Conservation (phyloP, 2,113 vertebrate genomes). For the Neotragus pygmaeus region DNA sequence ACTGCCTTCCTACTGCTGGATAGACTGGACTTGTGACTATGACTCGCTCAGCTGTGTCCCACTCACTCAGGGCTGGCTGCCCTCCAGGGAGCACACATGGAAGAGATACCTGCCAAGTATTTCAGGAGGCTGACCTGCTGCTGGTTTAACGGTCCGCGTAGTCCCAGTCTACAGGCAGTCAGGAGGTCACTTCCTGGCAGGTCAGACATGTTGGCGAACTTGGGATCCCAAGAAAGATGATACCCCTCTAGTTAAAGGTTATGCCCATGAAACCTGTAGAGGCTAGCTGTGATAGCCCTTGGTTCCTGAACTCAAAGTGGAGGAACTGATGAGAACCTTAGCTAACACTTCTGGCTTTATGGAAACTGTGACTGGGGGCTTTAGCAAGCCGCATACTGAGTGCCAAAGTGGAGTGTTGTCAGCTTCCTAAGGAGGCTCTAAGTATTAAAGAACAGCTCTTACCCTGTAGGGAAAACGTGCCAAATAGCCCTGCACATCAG, state of each 20-base stretch:
- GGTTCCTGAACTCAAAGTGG: neutral
- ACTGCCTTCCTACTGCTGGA: too few species aligned
- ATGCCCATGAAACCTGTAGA: neutral
- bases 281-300: neutral
- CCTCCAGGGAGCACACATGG: neutral
- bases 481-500: neutral
- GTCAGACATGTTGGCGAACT: neutral
- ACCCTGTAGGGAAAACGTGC: neutral
- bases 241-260: neutral
- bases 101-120: neutral
- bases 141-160: neutral
- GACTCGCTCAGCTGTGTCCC: fast-evolving
- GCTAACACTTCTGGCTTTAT: neutral
- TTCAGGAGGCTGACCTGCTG: neutral
- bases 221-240: neutral
- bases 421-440: neutral
- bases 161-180: neutral
- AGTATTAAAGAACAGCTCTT: neutral
- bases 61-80: neutral
- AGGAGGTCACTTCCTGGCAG: neutral
- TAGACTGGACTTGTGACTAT: neutral
- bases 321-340: neutral
- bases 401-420: neutral
- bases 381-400: neutral
- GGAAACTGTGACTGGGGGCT: neutral